Base-by-base conservation (phyloP, 1,140 invertebrate species). In the Drosophila guanche region DNA sequence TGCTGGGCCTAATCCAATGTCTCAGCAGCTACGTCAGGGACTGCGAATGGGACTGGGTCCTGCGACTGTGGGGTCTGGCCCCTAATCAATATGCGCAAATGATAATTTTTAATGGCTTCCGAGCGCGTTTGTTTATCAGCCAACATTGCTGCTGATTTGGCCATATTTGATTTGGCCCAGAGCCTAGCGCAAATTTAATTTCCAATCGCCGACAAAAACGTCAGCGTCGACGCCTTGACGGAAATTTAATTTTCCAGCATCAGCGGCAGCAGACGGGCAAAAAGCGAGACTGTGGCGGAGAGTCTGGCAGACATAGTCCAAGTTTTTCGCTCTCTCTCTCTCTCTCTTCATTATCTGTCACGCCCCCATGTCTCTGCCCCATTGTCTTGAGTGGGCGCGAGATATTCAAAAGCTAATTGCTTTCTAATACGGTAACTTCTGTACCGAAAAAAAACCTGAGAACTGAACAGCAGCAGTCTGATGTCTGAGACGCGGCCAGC, bases 351-450 rank as follows among this genome's bases (percentile, higher is more conserved):
- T 51, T 55, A 42, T 10, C 23, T 29, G 71, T 52, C 54, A 76
- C 63, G 47, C 45, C 46, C 12, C 40, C 43, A 43, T 52, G 62
- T 16, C 58, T 20, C 14, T 23, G 41, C 40, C 37, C 33, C 27
- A 59, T 65, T 62, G 69, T 63, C 43, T 71, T 62, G 68, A 50
- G 69, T 61, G 54, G 69, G 29, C 67, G 54, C 69, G 66, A 69
- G 37, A 68, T 83, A 79, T 78, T 84, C 77, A 75, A 90, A 90
- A 88, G 89, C 88, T 90, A 90, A 90, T 90, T 90, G 89, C 89
- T 90, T 90, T 90, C 86, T 90, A 90, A 90, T 90, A 83, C 89
- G 70, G 67, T 81, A 90, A 90, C 90, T 90, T 90, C 79, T 37
- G 33, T 12, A 37, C 33, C 12, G 8, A 6, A 27, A 1, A 27